These are phyloP conservation scores for Porites lobata DNA, from an alignment of 92 coral and sea anemone species.

Conservation along the genomic window DNA sequence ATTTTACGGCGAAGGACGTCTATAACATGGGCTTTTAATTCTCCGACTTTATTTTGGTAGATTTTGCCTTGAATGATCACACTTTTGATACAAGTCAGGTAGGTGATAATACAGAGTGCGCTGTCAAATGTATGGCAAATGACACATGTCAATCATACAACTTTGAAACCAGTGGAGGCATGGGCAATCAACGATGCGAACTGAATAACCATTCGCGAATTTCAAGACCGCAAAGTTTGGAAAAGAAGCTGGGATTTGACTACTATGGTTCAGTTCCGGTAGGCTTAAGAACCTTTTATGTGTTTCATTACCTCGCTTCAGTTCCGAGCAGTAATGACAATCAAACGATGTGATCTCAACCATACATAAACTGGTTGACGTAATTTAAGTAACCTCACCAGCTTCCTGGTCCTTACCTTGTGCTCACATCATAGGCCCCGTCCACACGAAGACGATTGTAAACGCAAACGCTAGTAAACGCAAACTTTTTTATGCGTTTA, in stretches of 20 bases:
- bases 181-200: background rate
- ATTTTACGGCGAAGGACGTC: background rate
- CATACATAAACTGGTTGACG: too few relatives aligned
- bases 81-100: background rate
- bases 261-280: constrained; percentile 7
- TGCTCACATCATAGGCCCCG: too few relatives aligned
- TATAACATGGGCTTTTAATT: background rate
- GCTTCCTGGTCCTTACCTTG: too few relatives aligned
- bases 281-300: background rate
- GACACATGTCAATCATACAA: constrained; percentile 39
- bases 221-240: background rate
- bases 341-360: too few relatives aligned
- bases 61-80: background rate
- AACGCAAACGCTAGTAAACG: too few relatives aligned
- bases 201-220: background rate
- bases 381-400: too few relatives aligned
- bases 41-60: background rate
- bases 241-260: background rate
- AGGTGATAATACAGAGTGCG: background rate
- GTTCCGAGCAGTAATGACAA: background rate
- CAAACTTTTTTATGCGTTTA: too few relatives aligned
- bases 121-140: constrained; percentile 9
- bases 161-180: background rate
- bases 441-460: too few relatives aligned
- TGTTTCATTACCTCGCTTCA: too few relatives aligned